A percentile compares a stretch with the other conserved stretches of the same genome.
Conservation (phyloP, 1,140 invertebrate species). For the Globodera ellingtonae region DNA sequence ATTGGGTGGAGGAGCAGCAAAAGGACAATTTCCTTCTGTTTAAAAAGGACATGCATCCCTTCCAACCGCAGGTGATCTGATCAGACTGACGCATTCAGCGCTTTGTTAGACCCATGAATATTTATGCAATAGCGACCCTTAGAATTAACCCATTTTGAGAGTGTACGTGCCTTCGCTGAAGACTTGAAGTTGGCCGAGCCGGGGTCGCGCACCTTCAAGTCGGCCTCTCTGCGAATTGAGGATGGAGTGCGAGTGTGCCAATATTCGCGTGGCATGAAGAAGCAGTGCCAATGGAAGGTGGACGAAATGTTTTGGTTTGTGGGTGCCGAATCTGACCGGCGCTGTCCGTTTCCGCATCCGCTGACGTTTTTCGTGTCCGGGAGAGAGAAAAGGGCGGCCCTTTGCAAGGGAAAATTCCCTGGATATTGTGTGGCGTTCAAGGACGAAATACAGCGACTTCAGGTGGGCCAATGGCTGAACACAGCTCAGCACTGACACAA, state of each 20-base stretch:
- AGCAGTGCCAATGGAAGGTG: constrained; percentile 45
- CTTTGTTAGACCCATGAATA: too few species aligned
- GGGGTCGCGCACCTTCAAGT: constrained; percentile 55
- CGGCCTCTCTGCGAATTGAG: constrained; percentile 51
- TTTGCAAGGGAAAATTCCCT: constrained; percentile 40
- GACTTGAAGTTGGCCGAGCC: constrained; percentile 56
- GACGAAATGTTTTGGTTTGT: constrained; percentile 58
- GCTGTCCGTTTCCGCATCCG: constrained; percentile 36
- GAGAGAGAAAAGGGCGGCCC: constrained; percentile 32
- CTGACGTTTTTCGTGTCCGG: constrained; percentile 48
- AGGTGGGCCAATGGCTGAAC: not conserved
- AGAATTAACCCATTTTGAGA: constrained; percentile 43
- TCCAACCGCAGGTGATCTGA: constrained; percentile 34
- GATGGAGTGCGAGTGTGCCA: constrained; percentile 45
- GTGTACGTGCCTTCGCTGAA: constrained; percentile 54
- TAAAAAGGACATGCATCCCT: constrained; percentile 38
- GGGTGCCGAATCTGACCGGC: constrained; percentile 45
- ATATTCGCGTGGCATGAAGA: constrained; percentile 50
- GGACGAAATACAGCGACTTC: constrained; percentile 40
- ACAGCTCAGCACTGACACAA: too few species aligned
- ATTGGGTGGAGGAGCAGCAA: constrained; percentile 40
- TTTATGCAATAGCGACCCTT: constrained; percentile 11
- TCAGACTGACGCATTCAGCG: not conserved
- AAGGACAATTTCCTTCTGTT: constrained; percentile 44
- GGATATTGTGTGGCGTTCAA: constrained; percentile 56